Evolutionary conservation across 2,797 vertebrate genomes (phyloP), one percentile per base, ranked within the genome.

Genomic region (Halcyon leucocephala): DNA sequence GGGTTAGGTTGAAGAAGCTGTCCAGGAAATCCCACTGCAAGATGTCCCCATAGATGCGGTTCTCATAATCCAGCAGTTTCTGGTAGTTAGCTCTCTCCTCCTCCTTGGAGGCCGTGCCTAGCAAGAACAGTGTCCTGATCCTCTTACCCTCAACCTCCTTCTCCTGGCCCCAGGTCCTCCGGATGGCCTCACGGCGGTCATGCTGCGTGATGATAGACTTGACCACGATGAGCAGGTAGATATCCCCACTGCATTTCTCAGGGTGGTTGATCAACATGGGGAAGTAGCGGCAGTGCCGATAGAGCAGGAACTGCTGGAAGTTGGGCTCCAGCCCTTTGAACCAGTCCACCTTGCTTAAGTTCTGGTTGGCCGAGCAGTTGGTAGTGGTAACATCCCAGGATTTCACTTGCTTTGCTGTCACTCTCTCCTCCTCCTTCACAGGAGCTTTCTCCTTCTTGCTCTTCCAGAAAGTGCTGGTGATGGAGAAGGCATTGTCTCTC

Each of bases 11-110:
- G 98, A 99, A 99, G 97, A 99, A 99, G 79, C 98, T 99, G 92
- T 99, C 99, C 57, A 99, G 96, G 89, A 99, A 99, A 97, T 99
- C 98, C 99, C 99, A 99, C 94, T 99, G 99, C 71, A 99, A 97
- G 82, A 99, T 99, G 91, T 99, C 99, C 0, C 98, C 90, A 0
- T 99, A 99, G 87, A 99, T 99, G 62, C 97, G 97, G 97, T 99
- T 98, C 96, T 99, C 99, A 0, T 98, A 99, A 97, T 99, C 98
- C 93, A 99, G 97, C 17, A 99, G 98, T 96, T 99, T 99, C 97
- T 99, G 99, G 90, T 99, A 99, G 97, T 99, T 99, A 12, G 95
- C 97, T 54, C 96, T 97, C 94, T 99, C 99, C 22, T 95, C 98
- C 74, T 98, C 97, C 64, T 98, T 99, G 93, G 99, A 98, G 3